These are phyloP conservation scores for Epirrita christyi DNA, from an alignment of 2,888 invertebrate species.

Conservation along the genomic window DNA sequence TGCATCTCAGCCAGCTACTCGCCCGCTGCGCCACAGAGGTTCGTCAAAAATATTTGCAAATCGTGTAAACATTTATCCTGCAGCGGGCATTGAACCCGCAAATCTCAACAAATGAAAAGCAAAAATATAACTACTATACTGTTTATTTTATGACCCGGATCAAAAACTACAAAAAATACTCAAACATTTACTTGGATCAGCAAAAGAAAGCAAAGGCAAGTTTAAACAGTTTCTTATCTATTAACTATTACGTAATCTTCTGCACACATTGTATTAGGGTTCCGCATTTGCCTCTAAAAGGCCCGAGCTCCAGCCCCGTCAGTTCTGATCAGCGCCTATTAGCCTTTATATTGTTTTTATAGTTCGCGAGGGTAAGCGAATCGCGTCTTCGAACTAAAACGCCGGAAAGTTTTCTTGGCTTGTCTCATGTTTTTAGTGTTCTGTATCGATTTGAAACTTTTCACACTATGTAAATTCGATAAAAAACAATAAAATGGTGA, in stretches of 20 bases:
- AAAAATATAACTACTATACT: too few species aligned
- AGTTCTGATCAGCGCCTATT: slow-evolving; percentile 55
- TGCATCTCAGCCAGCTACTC: too few species aligned
- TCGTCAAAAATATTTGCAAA: too few species aligned
- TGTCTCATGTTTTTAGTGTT: background rate
- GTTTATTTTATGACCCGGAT: background rate
- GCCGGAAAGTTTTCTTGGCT: background rate
- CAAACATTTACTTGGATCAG: background rate
- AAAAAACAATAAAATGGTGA: too few species aligned
- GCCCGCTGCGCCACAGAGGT: too few species aligned
- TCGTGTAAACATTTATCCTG: too few species aligned
- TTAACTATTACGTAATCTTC: slow-evolving; percentile 19
- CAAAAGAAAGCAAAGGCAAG: slow-evolving; percentile 3
- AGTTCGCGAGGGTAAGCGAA: slow-evolving; percentile 24
- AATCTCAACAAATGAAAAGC: too few species aligned
- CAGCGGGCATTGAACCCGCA: too few species aligned
- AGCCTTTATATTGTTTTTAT: slow-evolving; percentile 59
- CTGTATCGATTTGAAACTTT: too few species aligned
- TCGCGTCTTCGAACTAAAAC: slow-evolving; percentile 3
- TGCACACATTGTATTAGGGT: slow-evolving; percentile 15
- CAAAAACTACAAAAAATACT: background rate
- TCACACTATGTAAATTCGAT: too few species aligned
- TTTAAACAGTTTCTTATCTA: slow-evolving; percentile 11
- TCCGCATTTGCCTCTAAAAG: slow-evolving; percentile 21
- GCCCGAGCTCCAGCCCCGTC: slow-evolving; percentile 45